These are phyloP conservation scores for Laothoe populi DNA, from an alignment of 2,888 invertebrate genomes.

Conservation along the genomic window DNA sequence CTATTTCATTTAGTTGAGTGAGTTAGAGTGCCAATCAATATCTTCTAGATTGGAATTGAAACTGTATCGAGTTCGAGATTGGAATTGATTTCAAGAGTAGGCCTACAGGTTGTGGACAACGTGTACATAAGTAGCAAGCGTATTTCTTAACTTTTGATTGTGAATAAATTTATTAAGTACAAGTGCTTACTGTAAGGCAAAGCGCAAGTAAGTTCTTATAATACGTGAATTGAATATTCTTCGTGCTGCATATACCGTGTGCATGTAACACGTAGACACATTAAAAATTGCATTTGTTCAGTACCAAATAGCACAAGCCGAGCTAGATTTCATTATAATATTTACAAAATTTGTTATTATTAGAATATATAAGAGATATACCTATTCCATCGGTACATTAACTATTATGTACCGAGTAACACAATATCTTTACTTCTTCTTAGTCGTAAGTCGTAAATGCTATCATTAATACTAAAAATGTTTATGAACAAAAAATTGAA, in stretches of 20 bases:
- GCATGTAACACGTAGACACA: constrained; percentile 67
- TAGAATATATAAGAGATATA: constrained; percentile 39
- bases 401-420: constrained; percentile 47
- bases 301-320: constrained; percentile 77
- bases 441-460: constrained; percentile 77
- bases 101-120: no score
- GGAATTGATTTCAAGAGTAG: no score
- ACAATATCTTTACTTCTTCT: constrained; percentile 70
- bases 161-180: background rate
- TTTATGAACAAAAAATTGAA: constrained; percentile 74
- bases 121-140: background rate
- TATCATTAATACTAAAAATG: constrained; percentile 73
- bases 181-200: background rate
- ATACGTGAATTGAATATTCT: background rate
- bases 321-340: constrained; percentile 65
- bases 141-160: background rate
- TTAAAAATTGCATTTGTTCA: constrained; percentile 79
- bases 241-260: constrained; percentile 39
- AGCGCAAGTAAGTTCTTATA: background rate
- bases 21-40: no score
- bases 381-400: constrained; percentile 48
- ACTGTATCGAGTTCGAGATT: no score
- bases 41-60: no score
- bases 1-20: no score
- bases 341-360: constrained; percentile 60